Evolutionary conservation across 1,140 invertebrate species (phyloP), one percentile per base, ranked within the genome.

Genomic region (Bradysia coprophila): DNA sequence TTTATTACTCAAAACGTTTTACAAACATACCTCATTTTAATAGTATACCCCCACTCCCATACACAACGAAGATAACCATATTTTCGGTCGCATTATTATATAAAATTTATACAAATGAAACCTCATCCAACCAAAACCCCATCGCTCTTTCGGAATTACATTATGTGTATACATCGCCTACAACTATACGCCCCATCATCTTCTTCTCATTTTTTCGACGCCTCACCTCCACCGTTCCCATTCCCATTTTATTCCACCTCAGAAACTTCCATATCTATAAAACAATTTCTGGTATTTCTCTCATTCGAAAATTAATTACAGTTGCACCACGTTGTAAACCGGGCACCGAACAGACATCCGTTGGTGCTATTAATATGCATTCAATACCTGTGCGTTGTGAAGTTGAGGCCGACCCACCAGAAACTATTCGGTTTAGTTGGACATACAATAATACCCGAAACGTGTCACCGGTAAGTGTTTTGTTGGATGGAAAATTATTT

Each of bases 381-480:
- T 67, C 60, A 43, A 67, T 75, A 49, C 66, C 58, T 55, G 70
- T 73, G 48, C 68, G 74, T 34, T 92, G 87, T 56, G 78, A 85
- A 47, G 81, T 91, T n/a, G 78, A 81, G 38, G 78, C 85, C 1
- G 66, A 77, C 46, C 85, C 85, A 4, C 73, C 84, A 0, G 72
- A 82, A 32, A 82, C 84, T 18, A 66, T 79, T 21, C 67, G 72
- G 48, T 84, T 83, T 54, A 80, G 76, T 38, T 85, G 81, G 81
- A 83, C 79, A 6, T 82, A 78, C 56, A 84, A 83, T 59, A 75
- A 75, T 16, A 79, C 75, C 38, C 69, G 71, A 45, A 79, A 80
- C 50, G 79, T 78, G 23, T 62, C 75, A 34, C 74, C 73, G 33
- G 72, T 78, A 50, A 60, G 63, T 62, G 13, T 28, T 28, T 28